Evolutionary conservation across 2,113 vertebrate species (phyloP).

Genomic region (Motacilla tschutschensis): DNA sequence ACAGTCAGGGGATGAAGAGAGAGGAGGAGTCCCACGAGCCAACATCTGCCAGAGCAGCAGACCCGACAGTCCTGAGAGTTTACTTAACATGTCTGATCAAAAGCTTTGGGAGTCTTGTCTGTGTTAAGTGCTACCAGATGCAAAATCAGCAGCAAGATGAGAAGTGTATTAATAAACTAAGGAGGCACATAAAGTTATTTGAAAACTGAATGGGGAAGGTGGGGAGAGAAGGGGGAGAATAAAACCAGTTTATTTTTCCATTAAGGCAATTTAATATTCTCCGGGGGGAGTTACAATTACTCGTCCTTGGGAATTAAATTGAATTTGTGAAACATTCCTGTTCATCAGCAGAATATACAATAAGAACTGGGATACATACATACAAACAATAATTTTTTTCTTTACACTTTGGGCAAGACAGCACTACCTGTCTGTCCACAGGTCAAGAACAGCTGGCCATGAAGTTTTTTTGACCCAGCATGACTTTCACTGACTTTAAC

Average conservation of each 20-base stretch:
- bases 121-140: constrained; percentile 49
- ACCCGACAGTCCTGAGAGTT: neutral
- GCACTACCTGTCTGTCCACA: neutral
- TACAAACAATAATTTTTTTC: neutral
- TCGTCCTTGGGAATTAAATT: constrained; percentile 44
- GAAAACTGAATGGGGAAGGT: constrained; percentile 33
- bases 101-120: constrained; percentile 40
- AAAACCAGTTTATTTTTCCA: constrained; percentile 56
- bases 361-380: neutral
- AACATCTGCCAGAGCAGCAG: constrained; percentile 20
- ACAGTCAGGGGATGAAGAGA: neutral
- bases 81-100: constrained; percentile 52
- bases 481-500: constrained; percentile 4
- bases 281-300: neutral
- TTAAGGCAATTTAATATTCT: constrained; percentile 52
- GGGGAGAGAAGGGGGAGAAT: constrained; percentile 6
- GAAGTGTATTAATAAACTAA: constrained; percentile 48
- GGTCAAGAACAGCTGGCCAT: neutral
- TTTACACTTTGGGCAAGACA: neutral
- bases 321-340: constrained; percentile 6
- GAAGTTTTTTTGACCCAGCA: neutral
- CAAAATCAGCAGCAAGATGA: constrained; percentile 50
- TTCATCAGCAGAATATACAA: constrained; percentile 5
- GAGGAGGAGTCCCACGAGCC: neutral
- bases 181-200: constrained; percentile 29